Base-by-base conservation (phyloP, 2,113 vertebrate species). In the Rhinichthys klamathensis region DNA sequence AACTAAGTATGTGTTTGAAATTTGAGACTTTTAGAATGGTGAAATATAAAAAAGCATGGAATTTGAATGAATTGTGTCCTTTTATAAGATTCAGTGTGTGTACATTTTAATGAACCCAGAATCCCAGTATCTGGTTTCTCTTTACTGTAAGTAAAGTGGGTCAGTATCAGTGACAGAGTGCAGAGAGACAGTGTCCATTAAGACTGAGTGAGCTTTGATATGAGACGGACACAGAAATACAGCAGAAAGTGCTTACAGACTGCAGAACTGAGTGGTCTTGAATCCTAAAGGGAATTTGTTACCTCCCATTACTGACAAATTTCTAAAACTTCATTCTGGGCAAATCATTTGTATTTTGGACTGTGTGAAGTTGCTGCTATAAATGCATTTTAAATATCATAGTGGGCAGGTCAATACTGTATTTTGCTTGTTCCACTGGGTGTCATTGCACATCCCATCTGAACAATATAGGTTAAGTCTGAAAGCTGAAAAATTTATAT, bases 161-260 rank as follows among this genome's bases (percentile, higher is more conserved):
- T 32, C 11, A 16, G 4, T 8, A 30, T 67, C 46, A 27, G 60
- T 44, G 30, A 76, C 72, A 76, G 63, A 60, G 23, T 49, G 54
- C 38, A 35, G 21, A n/a, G 25, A 18, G 32, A 16, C 60, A 58
- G 18, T 13, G 58, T 75, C 27, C 11, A 41, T 30, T 49, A 18
- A 63, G 54, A 18, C 70, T 60, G 58, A 80, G 78, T 65, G 78
- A 46, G 21, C 38, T 46, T 80, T 80, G 78, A 65, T 80, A 21
- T 46, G 56, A 80, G 56, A 27, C 58, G 27, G n/a, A 80, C 58
- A 63, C 25, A 27, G 35, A 80, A 80, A 46, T n/a, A 63, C 78
- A 46, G 58, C 32, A 16, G 32, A 35, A 77, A 79, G 35, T 46
- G n/a, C 38, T 63, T 80, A 0, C 30, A 80, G 58, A 65, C 35